Conservation (phyloP, 2,797 vertebrate genomes). For the Pachyuromys duprasi region DNA sequence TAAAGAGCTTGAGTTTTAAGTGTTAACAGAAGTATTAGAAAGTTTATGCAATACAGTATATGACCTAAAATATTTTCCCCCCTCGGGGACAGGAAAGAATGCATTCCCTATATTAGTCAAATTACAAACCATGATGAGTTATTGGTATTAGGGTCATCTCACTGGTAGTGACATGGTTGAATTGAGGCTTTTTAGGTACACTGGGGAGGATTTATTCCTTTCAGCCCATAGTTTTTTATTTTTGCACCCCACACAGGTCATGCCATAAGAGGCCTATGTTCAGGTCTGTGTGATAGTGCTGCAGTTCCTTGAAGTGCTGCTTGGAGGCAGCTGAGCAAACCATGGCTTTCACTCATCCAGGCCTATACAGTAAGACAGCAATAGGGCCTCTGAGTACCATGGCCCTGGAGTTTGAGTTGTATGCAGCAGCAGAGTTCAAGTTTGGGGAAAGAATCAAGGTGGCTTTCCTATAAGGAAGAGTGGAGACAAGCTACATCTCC, state of each 20-base stretch:
- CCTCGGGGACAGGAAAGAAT: background rate
- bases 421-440: background rate
- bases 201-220: background rate
- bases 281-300: background rate
- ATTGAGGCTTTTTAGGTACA: background rate
- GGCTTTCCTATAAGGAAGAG: background rate
- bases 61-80: background rate
- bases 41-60: background rate
- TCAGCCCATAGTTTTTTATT: background rate
- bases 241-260: background rate
- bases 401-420: background rate
- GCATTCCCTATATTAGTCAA: background rate
- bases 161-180: background rate
- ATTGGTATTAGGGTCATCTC: background rate
- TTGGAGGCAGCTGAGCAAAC: too few species aligned
- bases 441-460: background rate
- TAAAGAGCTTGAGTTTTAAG: background rate
- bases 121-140: background rate
- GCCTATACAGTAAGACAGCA: fast-evolving
- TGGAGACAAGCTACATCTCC: background rate
- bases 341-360: fast-evolving
- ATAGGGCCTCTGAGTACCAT: too few species aligned
- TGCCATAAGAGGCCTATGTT: fast-evolving
- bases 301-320: background rate
- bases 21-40: background rate